These are phyloP conservation scores for Cirrhinus mrigala DNA, from an alignment of 2,797 vertebrate species.

Conservation along the genomic window DNA sequence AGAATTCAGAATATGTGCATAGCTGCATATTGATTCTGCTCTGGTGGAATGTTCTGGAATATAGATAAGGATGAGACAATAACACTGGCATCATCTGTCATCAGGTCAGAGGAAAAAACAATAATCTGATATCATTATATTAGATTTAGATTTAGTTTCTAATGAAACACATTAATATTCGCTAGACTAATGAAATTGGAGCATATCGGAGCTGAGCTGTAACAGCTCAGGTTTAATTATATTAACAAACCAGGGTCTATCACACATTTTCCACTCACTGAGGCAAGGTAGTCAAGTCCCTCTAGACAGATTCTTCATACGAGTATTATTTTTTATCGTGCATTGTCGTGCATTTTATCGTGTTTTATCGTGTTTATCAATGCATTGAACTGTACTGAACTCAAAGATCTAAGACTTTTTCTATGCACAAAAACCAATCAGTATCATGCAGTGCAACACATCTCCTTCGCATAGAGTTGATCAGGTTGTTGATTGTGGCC, in stretches of 20 bases:
- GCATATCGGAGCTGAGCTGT: not conserved
- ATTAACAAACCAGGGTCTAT: not conserved
- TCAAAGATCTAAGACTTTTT: too few relatives aligned
- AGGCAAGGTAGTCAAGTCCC: not conserved
- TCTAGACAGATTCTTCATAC: not conserved
- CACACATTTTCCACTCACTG: conserved; percentile 2
- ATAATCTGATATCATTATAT: not conserved
- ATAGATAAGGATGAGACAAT: conserved; percentile 1
- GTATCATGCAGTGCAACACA: too few relatives aligned
- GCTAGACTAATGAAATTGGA: not conserved
- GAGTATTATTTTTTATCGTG: too few relatives aligned
- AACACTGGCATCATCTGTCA: not conserved
- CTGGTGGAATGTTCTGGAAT: not conserved
- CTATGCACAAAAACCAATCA: too few relatives aligned
- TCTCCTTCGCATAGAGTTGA: too few relatives aligned
- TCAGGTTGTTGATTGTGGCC: too few relatives aligned
- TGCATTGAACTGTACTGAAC: not conserved
- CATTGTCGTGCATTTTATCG: too few relatives aligned
- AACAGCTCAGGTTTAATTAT: conserved; percentile 20
- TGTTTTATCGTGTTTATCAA: too few relatives aligned
- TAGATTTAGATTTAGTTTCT: conserved; percentile 12
- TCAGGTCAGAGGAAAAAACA: conserved; percentile 1
- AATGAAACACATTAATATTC: conserved; percentile 19
- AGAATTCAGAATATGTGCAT: not conserved
- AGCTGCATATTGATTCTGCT: not conserved